A percentile compares a stretch with the other conserved stretches of the same genome.
Conservation (phyloP, 2,113 vertebrate species). For the Plecotus auritus region DNA sequence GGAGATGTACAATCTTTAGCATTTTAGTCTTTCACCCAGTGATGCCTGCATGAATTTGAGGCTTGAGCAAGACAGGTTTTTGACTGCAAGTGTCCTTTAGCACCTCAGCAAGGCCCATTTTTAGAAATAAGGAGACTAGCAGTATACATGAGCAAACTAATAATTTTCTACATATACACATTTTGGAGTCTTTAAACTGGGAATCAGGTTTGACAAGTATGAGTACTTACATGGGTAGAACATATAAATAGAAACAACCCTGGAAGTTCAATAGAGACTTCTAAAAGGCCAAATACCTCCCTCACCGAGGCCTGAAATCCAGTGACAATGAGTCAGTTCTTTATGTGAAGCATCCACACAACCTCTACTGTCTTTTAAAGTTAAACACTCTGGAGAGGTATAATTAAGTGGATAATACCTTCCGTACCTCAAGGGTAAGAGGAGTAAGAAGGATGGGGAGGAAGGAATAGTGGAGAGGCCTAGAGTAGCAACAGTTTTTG, state of each 20-base stretch:
- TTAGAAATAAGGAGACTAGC: background rate
- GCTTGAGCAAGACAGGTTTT: background rate
- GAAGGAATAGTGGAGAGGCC: background rate
- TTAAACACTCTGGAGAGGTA: background rate
- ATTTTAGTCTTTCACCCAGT: background rate
- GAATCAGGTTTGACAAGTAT: background rate
- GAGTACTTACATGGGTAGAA: background rate
- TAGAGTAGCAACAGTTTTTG: background rate
- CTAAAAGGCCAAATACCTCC: background rate
- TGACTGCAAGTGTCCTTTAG: background rate
- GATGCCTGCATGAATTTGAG: background rate
- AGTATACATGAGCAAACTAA: background rate
- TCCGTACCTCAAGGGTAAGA: background rate
- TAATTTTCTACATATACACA: background rate
- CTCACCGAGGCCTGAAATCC: background rate
- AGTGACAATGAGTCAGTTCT: background rate
- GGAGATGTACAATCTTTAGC: background rate
- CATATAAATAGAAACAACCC: background rate
- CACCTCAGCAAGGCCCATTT: background rate
- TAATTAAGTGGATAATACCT: background rate
- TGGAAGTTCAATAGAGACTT: background rate
- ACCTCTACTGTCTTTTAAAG: conserved; percentile 3
- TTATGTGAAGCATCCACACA: background rate
- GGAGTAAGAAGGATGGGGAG: background rate
- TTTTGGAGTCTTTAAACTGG: background rate